Conservation (phyloP, 2,888 invertebrate species). For the Allacma fusca region DNA sequence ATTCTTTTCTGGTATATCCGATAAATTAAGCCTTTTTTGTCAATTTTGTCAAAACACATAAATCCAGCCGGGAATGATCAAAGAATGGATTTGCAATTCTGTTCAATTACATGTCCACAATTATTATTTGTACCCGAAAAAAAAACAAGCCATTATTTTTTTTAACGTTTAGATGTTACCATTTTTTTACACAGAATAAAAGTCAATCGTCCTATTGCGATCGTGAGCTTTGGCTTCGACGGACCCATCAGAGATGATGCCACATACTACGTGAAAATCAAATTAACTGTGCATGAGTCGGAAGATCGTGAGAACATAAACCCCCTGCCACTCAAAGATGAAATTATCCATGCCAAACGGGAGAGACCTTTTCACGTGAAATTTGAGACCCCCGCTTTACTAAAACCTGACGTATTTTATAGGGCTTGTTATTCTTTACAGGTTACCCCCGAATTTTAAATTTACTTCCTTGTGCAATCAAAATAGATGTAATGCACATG, state of each 20-base stretch:
- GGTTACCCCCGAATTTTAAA: neutral
- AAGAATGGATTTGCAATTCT: too few relatives aligned
- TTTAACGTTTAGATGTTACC: too few relatives aligned
- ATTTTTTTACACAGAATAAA: constrained; percentile 21
- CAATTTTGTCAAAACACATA: too few relatives aligned
- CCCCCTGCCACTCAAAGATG: constrained; percentile 10
- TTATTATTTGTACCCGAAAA: too few relatives aligned
- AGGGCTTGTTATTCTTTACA: constrained; percentile 30
- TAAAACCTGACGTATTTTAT: constrained; percentile 34
- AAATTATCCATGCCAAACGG: constrained; percentile 32
- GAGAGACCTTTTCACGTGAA: constrained; percentile 37
- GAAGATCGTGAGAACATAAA: constrained; percentile 5
- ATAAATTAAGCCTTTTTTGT: too few relatives aligned
- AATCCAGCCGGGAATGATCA: too few relatives aligned
- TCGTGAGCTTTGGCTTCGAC: constrained; percentile 39
- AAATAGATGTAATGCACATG: too few relatives aligned
- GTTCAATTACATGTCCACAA: too few relatives aligned
- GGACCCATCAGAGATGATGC: constrained; percentile 35
- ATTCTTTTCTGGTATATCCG: too few relatives aligned
- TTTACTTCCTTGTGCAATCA: too few relatives aligned
- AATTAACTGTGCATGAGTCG: neutral
- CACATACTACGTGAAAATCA: constrained; percentile 27
- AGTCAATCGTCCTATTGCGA: constrained; percentile 22
- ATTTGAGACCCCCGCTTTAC: constrained; percentile 33
- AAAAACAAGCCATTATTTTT: too few relatives aligned